Evolutionary conservation across 2,888 invertebrate species (phyloP).

Genomic region (Tridacna crocea): DNA sequence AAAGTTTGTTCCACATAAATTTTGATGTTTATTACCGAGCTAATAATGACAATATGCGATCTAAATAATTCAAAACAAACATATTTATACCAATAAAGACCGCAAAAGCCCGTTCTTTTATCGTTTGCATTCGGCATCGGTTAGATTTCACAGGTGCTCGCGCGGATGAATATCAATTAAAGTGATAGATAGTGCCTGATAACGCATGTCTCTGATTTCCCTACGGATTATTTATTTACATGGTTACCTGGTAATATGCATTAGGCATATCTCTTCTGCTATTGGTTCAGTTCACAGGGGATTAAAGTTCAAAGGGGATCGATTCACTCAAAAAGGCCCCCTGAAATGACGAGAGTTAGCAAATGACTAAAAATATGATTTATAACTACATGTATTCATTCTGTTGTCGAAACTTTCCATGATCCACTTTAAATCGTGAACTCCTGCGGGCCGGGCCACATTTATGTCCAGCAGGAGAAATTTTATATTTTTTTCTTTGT

Average conservation of each 20-base stretch:
- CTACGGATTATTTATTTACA: conserved; percentile 18
- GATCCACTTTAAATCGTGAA: no score
- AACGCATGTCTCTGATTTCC: conserved; percentile 26
- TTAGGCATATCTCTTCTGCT: conserved; percentile 5
- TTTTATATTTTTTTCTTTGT: no score
- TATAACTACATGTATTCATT: no score
- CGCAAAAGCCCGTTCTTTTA: neutral
- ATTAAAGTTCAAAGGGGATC: conserved; percentile 15
- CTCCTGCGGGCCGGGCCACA: no score
- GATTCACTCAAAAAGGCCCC: no score
- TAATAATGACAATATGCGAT: neutral
- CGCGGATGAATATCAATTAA: conserved; percentile 20
- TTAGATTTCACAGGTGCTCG: conserved; percentile 12
- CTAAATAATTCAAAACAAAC: neutral
- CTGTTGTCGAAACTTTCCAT: no score
- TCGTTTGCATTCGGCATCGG: neutral
- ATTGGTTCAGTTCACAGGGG: neutral
- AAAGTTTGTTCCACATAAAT: neutral
- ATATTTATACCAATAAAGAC: neutral
- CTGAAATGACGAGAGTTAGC: no score
- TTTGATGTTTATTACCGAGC: neutral
- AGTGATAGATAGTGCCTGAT: conserved; percentile 23
- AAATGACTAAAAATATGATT: no score
- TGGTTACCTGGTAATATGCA: conserved; percentile 15
- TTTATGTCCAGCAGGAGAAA: no score